These are phyloP conservation scores for Apogon hyalosoma DNA, from an alignment of 2,797 vertebrate genomes.

Conservation along the genomic window DNA sequence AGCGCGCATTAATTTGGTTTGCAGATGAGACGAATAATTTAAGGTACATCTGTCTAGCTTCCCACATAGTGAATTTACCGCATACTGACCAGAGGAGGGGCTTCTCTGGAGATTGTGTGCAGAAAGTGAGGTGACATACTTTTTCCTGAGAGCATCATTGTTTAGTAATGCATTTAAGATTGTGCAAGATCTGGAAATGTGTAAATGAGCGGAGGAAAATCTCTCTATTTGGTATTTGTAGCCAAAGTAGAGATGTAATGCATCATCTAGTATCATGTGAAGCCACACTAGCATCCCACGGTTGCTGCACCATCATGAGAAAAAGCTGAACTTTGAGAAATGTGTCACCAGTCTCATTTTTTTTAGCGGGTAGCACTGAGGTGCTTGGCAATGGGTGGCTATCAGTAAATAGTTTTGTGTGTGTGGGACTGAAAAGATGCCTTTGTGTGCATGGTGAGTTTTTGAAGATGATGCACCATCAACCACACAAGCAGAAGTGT, in stretches of 20 bases:
- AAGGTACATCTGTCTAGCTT: constrained; percentile 41
- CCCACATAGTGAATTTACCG: constrained; percentile 32
- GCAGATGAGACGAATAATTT: constrained; percentile 52
- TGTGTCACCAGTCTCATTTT: constrained; percentile 4
- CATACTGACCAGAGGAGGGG: constrained; percentile 1
- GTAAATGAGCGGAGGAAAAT: not conserved
- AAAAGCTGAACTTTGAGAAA: constrained; percentile 37
- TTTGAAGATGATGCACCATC: constrained; percentile 58
- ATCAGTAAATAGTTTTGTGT: constrained; percentile 64
- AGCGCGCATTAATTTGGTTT: constrained; percentile 45
- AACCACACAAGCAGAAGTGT: constrained; percentile 46
- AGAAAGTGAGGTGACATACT: constrained; percentile 13
- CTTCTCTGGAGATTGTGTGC: constrained; percentile 2
- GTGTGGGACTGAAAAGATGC: constrained; percentile 56
- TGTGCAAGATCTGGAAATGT: constrained; percentile 14
- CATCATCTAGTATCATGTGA: constrained; percentile 24
- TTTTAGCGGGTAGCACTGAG: constrained; percentile 45
- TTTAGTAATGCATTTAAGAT: constrained; percentile 35
- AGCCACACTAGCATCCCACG: constrained; percentile 18
- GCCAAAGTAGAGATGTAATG: constrained; percentile 8
- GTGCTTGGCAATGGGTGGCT: constrained; percentile 46
- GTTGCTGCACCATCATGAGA: constrained; percentile 42
- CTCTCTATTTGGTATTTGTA: constrained; percentile 24
- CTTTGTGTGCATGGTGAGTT: constrained; percentile 68
- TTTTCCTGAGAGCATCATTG: constrained; percentile 42